phyloP scores from a whole-genome alignment of 2,888 invertebrate species.

The Athrips mouffetella region DNA sequence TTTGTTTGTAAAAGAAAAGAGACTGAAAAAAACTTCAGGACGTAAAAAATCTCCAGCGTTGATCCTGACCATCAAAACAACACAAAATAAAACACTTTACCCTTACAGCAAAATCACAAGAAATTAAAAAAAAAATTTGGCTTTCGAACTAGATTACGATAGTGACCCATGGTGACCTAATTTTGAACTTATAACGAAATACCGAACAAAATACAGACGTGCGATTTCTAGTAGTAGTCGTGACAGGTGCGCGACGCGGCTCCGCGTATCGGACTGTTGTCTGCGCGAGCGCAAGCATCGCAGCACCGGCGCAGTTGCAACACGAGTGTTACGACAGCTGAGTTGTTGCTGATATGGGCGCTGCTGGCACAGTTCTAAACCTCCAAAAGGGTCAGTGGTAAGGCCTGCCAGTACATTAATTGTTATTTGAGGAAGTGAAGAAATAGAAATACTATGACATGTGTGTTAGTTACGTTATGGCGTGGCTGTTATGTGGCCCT shows the following conservation, averaged over 20 bases:
- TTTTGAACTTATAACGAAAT: not conserved
- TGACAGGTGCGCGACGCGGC: slow-evolving; percentile 58
- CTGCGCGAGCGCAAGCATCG: slow-evolving; percentile 39
- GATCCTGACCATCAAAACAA: not conserved
- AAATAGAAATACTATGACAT: not conserved
- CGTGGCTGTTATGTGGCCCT: too few species aligned
- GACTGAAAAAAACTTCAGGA: not conserved
- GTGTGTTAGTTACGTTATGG: too few species aligned
- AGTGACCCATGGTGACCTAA: not conserved
- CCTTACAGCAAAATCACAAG: too few species aligned
- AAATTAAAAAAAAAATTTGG: too few species aligned
- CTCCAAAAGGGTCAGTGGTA: slow-evolving; percentile 8
- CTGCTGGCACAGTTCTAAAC: slow-evolving; percentile 6
- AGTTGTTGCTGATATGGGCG: not conserved
- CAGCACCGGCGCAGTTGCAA: slow-evolving; percentile 26
- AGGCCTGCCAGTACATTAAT: not conserved
- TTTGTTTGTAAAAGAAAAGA: too few species aligned
- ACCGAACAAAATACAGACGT: slow-evolving; percentile 2
- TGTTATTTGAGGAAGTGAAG: not conserved
- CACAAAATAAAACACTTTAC: not conserved
- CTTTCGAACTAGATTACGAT: too few species aligned
- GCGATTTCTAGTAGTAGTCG: not conserved
- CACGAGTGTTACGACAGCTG: slow-evolving; percentile 1
- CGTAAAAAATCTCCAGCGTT: not conserved
- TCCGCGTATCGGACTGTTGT: slow-evolving; percentile 60